Evolutionary conservation across 1,140 invertebrate genomes (phyloP).

Genomic region (Megathymus violae): DNA sequence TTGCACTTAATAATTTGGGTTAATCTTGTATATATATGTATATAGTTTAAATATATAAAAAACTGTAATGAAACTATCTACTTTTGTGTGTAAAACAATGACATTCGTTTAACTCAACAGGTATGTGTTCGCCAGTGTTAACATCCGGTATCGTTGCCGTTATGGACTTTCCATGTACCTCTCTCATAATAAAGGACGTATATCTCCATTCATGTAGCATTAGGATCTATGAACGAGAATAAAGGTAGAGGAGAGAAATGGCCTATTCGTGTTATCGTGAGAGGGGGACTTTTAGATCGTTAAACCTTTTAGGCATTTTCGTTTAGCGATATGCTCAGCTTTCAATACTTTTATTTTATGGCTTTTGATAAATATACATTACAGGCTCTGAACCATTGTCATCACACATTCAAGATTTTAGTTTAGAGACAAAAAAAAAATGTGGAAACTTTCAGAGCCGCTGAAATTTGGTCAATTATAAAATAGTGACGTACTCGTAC

Average conservation of each 20-base stretch:
- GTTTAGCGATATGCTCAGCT: not conserved
- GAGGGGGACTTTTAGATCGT: slow-evolving; percentile 2
- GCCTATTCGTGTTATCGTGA: slow-evolving; percentile 22
- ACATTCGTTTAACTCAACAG: slow-evolving; percentile 12
- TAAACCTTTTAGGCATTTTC: slow-evolving; percentile 10
- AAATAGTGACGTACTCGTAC: no score
- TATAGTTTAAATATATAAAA: no score
- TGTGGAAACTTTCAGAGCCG: no score
- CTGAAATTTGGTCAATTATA: no score
- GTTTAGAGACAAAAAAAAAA: no score
- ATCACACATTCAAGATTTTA: not conserved
- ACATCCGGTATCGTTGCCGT: slow-evolving; percentile 30
- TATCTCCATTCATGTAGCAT: slow-evolving; percentile 40
- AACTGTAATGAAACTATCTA: no score
- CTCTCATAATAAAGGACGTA: slow-evolving; percentile 42
- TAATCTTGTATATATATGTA: no score
- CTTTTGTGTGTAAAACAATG: no score
- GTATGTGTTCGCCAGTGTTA: slow-evolving; percentile 5
- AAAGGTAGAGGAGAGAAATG: slow-evolving; percentile 35
- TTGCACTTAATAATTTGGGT: no score
- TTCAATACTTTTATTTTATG: not conserved
- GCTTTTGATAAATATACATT: not conserved
- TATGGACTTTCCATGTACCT: slow-evolving; percentile 40
- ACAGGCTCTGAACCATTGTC: not conserved
- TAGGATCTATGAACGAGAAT: slow-evolving; percentile 41